Conservation (phyloP, 2,888 invertebrate genomes). For the Myopa tessellatipennis region DNA sequence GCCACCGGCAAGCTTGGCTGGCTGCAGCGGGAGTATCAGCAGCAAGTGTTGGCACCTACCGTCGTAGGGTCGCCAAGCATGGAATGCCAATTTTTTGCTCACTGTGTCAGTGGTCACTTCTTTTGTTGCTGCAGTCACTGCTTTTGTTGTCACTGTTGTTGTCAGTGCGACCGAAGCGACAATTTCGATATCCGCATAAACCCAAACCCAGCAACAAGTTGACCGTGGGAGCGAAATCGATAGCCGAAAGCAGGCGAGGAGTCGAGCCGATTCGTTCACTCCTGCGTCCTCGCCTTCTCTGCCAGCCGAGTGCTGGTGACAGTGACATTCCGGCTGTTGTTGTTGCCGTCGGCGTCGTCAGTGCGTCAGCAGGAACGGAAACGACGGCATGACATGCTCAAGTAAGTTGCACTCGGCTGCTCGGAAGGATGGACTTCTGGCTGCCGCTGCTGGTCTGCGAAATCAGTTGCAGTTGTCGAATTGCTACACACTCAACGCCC, state of each 20-base stretch:
- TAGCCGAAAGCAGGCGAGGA: constrained; percentile 40
- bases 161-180: constrained; percentile 40
- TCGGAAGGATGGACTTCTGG: not conserved
- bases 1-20: constrained; percentile 12
- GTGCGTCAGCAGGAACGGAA: not conserved
- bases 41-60: not conserved
- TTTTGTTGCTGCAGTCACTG: constrained; percentile 14
- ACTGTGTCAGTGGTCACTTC: constrained; percentile 32
- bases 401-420: not conserved
- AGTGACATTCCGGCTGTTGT: not conserved
- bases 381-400: constrained; percentile 9
- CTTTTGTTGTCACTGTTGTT: constrained; percentile 31
- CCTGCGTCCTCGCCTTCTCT: no score
- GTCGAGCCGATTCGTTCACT: not conserved
- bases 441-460: not conserved
- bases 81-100: constrained; percentile 4
- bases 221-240: constrained; percentile 52
- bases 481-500: no score
- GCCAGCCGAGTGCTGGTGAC: not conserved
- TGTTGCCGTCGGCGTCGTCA: constrained; percentile 1
- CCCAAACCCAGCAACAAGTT: not conserved
- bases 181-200: constrained; percentile 41
- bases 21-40: constrained; percentile 22
- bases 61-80: constrained; percentile 6
- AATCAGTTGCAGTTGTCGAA: no score